These are phyloP conservation scores for Andrena praecox DNA, from an alignment of 2,888 invertebrate genomes.

Conservation along the genomic window DNA sequence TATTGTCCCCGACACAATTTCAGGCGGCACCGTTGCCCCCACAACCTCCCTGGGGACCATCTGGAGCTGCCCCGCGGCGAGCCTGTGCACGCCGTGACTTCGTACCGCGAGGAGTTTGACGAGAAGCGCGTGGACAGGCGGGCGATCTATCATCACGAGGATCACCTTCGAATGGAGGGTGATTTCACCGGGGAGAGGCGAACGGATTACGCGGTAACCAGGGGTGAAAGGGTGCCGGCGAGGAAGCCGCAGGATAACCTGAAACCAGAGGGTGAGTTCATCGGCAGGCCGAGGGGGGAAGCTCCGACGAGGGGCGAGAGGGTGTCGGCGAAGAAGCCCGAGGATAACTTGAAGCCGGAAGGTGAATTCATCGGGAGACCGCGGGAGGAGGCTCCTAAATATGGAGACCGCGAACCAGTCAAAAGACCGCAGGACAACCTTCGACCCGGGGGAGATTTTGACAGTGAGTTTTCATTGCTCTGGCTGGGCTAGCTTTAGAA, in stretches of 20 bases:
- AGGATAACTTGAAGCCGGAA: slow-evolving; percentile 86
- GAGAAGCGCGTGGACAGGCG: slow-evolving; percentile 88
- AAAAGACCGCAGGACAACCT: slow-evolving; percentile 86
- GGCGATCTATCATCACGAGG: slow-evolving; percentile 88
- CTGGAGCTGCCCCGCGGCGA: slow-evolving; percentile 78
- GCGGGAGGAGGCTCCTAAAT: slow-evolving; percentile 71
- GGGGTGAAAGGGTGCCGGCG: slow-evolving; percentile 83
- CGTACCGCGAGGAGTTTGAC: slow-evolving; percentile 89
- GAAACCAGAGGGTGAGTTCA: slow-evolving; percentile 86
- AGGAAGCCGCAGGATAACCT: slow-evolving; percentile 86
- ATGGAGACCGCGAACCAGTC: slow-evolving; percentile 83
- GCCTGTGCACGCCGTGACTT: slow-evolving; percentile 84
- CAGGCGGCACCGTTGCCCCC: slow-evolving; percentile 94
- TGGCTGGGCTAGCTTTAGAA: neutral
- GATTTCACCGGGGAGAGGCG: slow-evolving; percentile 86
- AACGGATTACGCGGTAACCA: slow-evolving; percentile 85
- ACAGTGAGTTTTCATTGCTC: slow-evolving; percentile 81
- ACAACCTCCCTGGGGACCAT: slow-evolving; percentile 85
- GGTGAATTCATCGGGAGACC: slow-evolving; percentile 85
- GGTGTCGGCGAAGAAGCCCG: slow-evolving; percentile 81
- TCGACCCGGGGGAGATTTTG: slow-evolving; percentile 87
- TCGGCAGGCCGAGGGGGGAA: slow-evolving; percentile 82
- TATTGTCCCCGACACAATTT: slow-evolving; percentile 72
- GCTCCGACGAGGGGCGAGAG: slow-evolving; percentile 81
- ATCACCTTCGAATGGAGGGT: slow-evolving; percentile 90